A percentile compares a stretch with the other conserved stretches of the same genome.
phyloP scores from a whole-genome alignment of 1,140 invertebrate genomes.

The Saccostrea glomerata region DNA sequence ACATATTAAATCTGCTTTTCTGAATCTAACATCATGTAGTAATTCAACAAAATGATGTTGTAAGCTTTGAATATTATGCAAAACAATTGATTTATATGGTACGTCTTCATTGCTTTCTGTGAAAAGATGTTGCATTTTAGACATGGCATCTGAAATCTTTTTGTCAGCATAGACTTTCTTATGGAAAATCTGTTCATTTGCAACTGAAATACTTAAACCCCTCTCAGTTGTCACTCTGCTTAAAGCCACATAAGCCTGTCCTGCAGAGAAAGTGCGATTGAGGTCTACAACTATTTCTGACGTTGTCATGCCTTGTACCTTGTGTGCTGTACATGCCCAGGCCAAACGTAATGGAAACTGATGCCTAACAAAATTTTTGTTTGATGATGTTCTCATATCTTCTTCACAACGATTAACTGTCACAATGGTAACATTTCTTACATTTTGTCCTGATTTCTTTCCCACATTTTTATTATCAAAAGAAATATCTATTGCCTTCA shows the following conservation, averaged over 20 bases:
- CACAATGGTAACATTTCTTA: too few species aligned
- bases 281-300: slow-evolving; percentile 23
- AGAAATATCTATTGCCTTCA: too few species aligned
- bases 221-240: slow-evolving; percentile 49
- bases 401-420: too few species aligned
- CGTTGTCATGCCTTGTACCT: slow-evolving; percentile 53
- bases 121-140: not conserved
- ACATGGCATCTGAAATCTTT: not conserved
- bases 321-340: too few species aligned
- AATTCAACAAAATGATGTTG: not conserved
- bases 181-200: not conserved
- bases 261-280: not conserved
- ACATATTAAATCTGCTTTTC: not conserved
- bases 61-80: slow-evolving; percentile 34
- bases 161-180: not conserved
- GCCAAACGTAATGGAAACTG: too few species aligned
- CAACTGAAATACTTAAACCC: slow-evolving; percentile 20
- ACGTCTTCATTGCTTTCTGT: not conserved
- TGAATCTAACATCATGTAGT: not conserved
- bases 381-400: too few species aligned
- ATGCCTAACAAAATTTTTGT: too few species aligned
- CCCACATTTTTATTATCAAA: too few species aligned
- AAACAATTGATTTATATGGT: not conserved
- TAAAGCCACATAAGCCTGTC: slow-evolving; percentile 41
- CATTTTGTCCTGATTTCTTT: too few species aligned